These are phyloP conservation scores for Amphimedon queenslandica DNA, from an alignment of 37 sponge, comb jelly and placozoan genomes.

Conservation along the genomic window DNA sequence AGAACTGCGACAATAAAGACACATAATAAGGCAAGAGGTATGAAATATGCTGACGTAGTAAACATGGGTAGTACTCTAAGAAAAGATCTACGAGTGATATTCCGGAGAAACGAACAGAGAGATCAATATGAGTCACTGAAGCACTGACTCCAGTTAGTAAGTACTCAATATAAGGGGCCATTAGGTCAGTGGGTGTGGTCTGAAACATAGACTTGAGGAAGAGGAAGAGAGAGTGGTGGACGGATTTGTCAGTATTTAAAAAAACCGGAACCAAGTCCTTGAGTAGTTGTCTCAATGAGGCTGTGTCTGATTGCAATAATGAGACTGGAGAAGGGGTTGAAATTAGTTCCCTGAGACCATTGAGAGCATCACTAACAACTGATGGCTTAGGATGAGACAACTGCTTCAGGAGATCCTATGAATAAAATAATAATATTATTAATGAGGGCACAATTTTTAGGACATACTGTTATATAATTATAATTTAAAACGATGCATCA, in stretches of 20 bases:
- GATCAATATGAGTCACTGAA: constrained; percentile 50
- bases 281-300: constrained; percentile 37
- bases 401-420: constrained; percentile 34
- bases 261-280: neutral
- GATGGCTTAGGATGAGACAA: constrained; percentile 33
- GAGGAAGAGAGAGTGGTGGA: constrained; percentile 22
- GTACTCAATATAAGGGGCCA: constrained; percentile 30
- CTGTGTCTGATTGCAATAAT: too few species aligned
- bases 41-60: constrained; percentile 18
- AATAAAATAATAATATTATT: too few species aligned
- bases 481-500: too few species aligned
- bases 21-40: constrained; percentile 22
- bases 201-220: constrained; percentile 22
- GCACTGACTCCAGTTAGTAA: constrained; percentile 44
- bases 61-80: constrained; percentile 15
- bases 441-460: too few species aligned
- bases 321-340: constrained; percentile 13
- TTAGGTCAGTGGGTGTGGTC: neutral
- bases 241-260: constrained; percentile 9
- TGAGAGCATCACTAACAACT: constrained; percentile 18
- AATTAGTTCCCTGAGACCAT: constrained; percentile 38
- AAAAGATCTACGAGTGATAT: constrained; percentile 34
- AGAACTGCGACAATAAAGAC: constrained; percentile 7
- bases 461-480: too few species aligned
- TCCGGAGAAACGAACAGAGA: constrained; percentile 38